Base-by-base conservation (phyloP, 2,113 vertebrate genomes). In the Lepus americanus region DNA sequence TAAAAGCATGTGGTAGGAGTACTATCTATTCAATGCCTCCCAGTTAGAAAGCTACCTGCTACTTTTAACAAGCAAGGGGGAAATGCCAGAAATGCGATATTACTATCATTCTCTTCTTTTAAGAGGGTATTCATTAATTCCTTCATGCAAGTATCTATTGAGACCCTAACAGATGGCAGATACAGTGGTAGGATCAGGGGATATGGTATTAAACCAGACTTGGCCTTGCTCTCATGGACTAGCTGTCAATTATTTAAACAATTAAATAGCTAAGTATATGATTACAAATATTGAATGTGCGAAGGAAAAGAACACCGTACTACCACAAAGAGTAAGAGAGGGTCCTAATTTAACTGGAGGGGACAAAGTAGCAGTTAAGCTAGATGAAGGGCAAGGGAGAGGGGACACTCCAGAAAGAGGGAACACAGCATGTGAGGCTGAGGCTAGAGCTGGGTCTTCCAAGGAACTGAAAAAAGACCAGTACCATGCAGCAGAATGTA, bases 201-300 rank as follows among this genome's bases (percentile, higher is more conserved):
- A 31, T 89, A 27, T 33, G 29, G 29, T 86, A 33, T 51, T 66
- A 94, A 81, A 66, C 22, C 69, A 67, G 33, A 89, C 20, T 61
- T 83, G 79, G 20, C 76, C 61, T 94, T 80, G 49, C 13, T 82
- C 29, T 61, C 14, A 49, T 16, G 16, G 49, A 63, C 13, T 63
- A 67, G 66, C 0, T 0, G 39, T 88, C 63, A 69, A 87, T 77
- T 27, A 31, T 44, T 53, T 59, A 31, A 74, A 82, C 76, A 89
- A 76, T 23, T 29, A 25, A 94, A 64, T 3, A 69, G 39, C 22
- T 81, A 85, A 90, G n/a, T 49, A 66, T 53, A 23, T 11, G 16
- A 91, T 29, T 84, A 87, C 49, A 88, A 87, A 69, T 90, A 64
- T 29, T 80, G 94, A 95, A 67, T 39, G 44, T 33, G 61, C 82